phyloP scores from a whole-genome alignment of 2,888 invertebrate species.

The Gastracanthus pulcherrimus region DNA sequence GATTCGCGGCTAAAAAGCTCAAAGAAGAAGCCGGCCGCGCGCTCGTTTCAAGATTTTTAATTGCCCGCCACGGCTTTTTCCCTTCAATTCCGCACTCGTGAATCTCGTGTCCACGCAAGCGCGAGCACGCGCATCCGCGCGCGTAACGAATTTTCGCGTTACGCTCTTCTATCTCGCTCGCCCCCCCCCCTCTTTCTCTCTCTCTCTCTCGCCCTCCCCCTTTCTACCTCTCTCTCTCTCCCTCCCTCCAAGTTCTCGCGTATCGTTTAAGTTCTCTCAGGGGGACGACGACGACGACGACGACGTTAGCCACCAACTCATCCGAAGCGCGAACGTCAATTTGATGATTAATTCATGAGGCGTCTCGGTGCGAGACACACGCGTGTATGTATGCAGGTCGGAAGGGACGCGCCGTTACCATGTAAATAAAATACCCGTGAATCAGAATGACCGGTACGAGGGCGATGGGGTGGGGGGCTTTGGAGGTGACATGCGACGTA shows the following conservation, averaged over 20 bases:
- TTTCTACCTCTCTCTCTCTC: no score
- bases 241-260: no score
- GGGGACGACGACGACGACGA: slow-evolving; percentile 1
- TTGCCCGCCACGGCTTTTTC: not conserved
- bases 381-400: not conserved
- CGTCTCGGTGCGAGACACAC: not conserved
- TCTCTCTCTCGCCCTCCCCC: no score
- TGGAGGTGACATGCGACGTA: no score
- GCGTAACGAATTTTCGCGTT: not conserved
- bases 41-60: not conserved
- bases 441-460: not conserved
- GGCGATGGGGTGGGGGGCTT: not conserved
- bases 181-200: no score
- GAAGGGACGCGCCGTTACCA: slow-evolving; percentile 13
- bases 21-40: not conserved
- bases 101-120: not conserved
- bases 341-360: slow-evolving; percentile 52
- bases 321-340: not conserved
- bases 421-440: slow-evolving; percentile 35
- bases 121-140: not conserved
- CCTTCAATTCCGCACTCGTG: slow-evolving; percentile 8
- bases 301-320: no score
- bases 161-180: not conserved
- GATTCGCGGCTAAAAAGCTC: no score
- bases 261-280: not conserved